Base-by-base conservation (phyloP, 2,113 vertebrate genomes). In the Megaptera novaeangliae region DNA sequence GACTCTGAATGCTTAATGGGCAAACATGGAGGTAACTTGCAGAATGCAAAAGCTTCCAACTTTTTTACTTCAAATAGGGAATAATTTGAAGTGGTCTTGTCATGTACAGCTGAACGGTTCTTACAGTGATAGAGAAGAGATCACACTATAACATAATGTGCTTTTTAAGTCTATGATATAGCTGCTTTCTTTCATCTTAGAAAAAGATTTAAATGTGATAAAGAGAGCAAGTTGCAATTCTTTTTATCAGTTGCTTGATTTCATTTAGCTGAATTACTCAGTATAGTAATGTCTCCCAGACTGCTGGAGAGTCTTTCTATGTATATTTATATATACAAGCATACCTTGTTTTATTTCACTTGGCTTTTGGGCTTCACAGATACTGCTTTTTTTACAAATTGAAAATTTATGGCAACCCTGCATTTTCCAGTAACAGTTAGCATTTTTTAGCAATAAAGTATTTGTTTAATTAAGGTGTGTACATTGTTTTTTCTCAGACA, bases 161-260 rank as follows among this genome's bases (percentile, higher is more conserved):
- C 41, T 64, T n/a, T 41, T 88, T 13, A 72, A 75, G 82, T 49
- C 55, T 68, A 12, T 39, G 3, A 2, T 86, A 20, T 13, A 34
- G 10, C 29, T 68, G 5, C 23, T 55, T 34, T 18, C 55, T 86
- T 90, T 94, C 59, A 39, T 36, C 68, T 74, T 88, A 80, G 55
- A 91, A 91, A 81, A 64, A 10, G 23, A n/a, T 81, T 49, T 87
- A 75, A 89, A 8, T 25, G 29, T 25, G 64, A 34, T 44, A 36
- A 27, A 31, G 61, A 86, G 34, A 90, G 71, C 23, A 85, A 46
- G 39, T 23, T 10, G 1, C 17, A 31, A 8, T 31, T 2, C 34
- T 41, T 84, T 91, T 64, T 68, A 82, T 96, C 94, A 52, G 81
- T 72, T 66, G 29, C 46, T 95, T 85, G 20, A 63, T 96, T 82